Evolutionary conservation across 1,140 invertebrate genomes (phyloP).

Genomic region (Dinothrombium tinctorium): DNA sequence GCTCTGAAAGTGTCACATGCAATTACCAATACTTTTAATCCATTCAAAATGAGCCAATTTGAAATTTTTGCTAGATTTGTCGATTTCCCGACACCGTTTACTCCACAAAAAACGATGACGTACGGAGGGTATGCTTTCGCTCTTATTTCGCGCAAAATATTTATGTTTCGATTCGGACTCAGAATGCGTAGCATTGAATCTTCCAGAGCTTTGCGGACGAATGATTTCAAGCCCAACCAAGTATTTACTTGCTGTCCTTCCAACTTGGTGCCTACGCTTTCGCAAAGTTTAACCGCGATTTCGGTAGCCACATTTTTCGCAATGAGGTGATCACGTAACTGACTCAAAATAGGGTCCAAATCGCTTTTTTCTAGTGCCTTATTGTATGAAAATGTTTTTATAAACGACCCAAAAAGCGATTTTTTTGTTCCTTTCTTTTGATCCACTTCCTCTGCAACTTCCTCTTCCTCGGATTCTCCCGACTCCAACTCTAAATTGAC

Average conservation of each 20-base stretch:
- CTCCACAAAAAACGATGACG: slow-evolving; percentile 91
- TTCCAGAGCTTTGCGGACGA: slow-evolving; percentile 20
- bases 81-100: slow-evolving; percentile 98
- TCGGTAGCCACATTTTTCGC: slow-evolving; percentile 93
- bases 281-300: slow-evolving; percentile 77
- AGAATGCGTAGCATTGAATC: slow-evolving; percentile 37
- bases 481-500: slow-evolving; percentile 20
- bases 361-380: slow-evolving; percentile 29
- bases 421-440: neutral
- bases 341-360: slow-evolving; percentile 67
- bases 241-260: slow-evolving; percentile 37
- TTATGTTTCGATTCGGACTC: slow-evolving; percentile 75
- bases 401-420: slow-evolving; percentile 9
- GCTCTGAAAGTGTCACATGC: slow-evolving; percentile 98
- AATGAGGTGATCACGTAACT: slow-evolving; percentile 88
- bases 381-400: slow-evolving; percentile 10
- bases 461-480: slow-evolving; percentile 17
- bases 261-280: slow-evolving; percentile 72
- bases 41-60: slow-evolving; percentile 98
- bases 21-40: slow-evolving; percentile 81
- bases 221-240: slow-evolving; percentile 16
- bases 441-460: slow-evolving; percentile 18
- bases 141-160: slow-evolving; percentile 85
- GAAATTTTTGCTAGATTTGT: slow-evolving; percentile 99
- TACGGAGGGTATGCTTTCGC: slow-evolving; percentile 73